A percentile compares a stretch with the other conserved stretches of the same genome.
phyloP scores from a whole-genome alignment of 2,888 invertebrate genomes.

The Drosophila vallismaia region DNA sequence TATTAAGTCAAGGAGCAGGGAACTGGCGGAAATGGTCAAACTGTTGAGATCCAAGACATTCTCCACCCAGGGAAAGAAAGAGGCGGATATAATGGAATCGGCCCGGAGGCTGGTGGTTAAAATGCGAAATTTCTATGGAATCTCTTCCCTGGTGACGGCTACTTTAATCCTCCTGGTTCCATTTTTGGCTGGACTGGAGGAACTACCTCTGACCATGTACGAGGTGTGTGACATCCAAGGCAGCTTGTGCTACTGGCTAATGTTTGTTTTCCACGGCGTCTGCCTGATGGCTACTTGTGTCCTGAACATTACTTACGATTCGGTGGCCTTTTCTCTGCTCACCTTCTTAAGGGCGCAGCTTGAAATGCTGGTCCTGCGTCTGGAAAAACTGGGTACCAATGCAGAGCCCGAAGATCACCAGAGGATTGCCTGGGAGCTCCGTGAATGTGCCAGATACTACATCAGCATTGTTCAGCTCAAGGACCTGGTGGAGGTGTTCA shows the following conservation, averaged over 20 bases:
- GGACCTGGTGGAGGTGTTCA: constrained; percentile 58
- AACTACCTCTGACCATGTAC: constrained; percentile 63
- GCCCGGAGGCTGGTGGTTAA: constrained; percentile 25
- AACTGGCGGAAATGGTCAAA: constrained; percentile 37
- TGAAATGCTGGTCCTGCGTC: constrained; percentile 64
- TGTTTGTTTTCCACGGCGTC: constrained; percentile 59
- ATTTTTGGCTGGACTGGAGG: constrained; percentile 40
- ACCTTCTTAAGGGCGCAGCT: constrained; percentile 64
- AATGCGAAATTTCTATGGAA: constrained; percentile 58
- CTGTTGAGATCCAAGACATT: constrained; percentile 46
- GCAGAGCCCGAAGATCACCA: not conserved
- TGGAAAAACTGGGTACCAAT: constrained; percentile 56
- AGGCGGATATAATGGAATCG: constrained; percentile 38
- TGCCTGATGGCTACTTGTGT: constrained; percentile 59
- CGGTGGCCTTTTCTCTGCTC: constrained; percentile 58
- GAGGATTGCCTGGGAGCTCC: constrained; percentile 51
- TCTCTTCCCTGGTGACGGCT: constrained; percentile 49
- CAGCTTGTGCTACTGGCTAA: constrained; percentile 44
- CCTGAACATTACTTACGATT: constrained; percentile 74
- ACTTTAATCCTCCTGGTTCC: constrained; percentile 51
- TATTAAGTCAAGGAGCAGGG: constrained; percentile 35
- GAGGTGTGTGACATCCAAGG: constrained; percentile 58
- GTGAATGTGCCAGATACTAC: constrained; percentile 64
- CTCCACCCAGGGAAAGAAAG: constrained; percentile 33
- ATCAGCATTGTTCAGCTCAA: constrained; percentile 54